Percentiles rank a stretch among this genome's conserved stretches.
These are phyloP conservation scores for Cryptocheilus praepositus DNA, from an alignment of 2,888 invertebrate genomes.

Conservation along the genomic window DNA sequence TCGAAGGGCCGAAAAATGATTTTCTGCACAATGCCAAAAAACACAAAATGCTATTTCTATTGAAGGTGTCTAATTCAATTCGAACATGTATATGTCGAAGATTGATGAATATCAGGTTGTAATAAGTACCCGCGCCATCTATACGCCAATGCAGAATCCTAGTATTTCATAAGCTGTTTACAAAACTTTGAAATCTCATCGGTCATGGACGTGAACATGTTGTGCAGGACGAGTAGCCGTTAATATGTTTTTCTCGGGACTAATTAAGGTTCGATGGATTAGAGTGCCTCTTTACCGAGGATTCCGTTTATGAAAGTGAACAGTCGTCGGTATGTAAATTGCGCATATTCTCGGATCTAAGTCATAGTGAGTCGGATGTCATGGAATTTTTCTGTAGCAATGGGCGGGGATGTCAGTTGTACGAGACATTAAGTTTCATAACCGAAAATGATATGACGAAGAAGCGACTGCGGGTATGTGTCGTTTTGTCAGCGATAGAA, in stretches of 20 bases:
- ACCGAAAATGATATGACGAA: slow-evolving; percentile 2
- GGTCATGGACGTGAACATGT: slow-evolving; percentile 31
- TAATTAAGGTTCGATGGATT: slow-evolving; percentile 14
- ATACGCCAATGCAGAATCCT: slow-evolving; percentile 17
- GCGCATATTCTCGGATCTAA: background rate
- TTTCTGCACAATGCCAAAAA: no score
- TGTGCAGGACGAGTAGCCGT: slow-evolving; percentile 29
- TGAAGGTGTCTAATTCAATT: no score
- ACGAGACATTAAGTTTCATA: slow-evolving; percentile 30
- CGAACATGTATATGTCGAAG: no score
- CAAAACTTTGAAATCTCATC: slow-evolving; percentile 24
- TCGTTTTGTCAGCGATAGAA: no score
- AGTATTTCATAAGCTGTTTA: slow-evolving; percentile 30
- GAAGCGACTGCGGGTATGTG: no score
- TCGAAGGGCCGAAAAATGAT: no score
- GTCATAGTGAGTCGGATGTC: background rate
- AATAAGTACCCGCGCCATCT: no score
- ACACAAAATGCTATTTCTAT: no score
- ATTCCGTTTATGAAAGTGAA: slow-evolving; percentile 2
- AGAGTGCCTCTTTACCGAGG: slow-evolving; percentile 21
- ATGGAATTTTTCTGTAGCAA: slow-evolving; percentile 13
- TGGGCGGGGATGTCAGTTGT: slow-evolving; percentile 28
- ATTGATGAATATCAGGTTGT: no score
- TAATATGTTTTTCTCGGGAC: slow-evolving; percentile 24
- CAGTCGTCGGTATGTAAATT: no score